Conservation (phyloP, 2,888 invertebrate genomes). For the Drosophila villosipedis region DNA sequence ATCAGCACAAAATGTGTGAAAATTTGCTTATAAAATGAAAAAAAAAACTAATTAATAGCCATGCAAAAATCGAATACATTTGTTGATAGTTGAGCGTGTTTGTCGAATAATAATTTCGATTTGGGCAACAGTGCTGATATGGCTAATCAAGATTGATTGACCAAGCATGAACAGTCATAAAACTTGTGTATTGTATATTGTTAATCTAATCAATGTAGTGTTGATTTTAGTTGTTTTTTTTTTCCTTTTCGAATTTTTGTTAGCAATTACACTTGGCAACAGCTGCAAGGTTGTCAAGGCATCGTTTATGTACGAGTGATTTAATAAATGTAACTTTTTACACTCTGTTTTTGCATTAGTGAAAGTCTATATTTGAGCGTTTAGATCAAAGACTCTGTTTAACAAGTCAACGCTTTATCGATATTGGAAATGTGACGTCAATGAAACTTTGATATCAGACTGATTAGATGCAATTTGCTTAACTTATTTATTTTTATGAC, state of each 20-base stretch:
- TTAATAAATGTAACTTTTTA: neutral
- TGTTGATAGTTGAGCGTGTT: neutral
- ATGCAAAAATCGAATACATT: conserved; percentile 9
- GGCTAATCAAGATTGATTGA: conserved; percentile 52
- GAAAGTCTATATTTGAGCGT: neutral
- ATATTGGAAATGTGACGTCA: neutral
- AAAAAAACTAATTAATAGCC: conserved; percentile 26
- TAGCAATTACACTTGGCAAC: conserved; percentile 37
- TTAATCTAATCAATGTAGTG: conserved; percentile 55
- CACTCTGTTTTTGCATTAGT: neutral
- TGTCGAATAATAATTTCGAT: conserved; percentile 21
- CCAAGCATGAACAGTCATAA: conserved; percentile 30
- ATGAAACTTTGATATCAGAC: neutral
- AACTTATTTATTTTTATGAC: neutral
- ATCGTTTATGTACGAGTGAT: neutral
- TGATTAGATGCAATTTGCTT: neutral
- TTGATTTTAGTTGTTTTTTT: neutral
- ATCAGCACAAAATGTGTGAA: conserved; percentile 30
- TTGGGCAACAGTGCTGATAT: conserved; percentile 25
- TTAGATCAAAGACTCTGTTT: neutral
- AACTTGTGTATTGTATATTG: conserved; percentile 26
- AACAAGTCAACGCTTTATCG: neutral
- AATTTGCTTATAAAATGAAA: conserved; percentile 10
- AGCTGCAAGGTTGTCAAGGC: neutral
- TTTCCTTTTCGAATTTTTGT: neutral